Base-by-base conservation (phyloP, 2,888 invertebrate species). In the Colletes collaris region DNA sequence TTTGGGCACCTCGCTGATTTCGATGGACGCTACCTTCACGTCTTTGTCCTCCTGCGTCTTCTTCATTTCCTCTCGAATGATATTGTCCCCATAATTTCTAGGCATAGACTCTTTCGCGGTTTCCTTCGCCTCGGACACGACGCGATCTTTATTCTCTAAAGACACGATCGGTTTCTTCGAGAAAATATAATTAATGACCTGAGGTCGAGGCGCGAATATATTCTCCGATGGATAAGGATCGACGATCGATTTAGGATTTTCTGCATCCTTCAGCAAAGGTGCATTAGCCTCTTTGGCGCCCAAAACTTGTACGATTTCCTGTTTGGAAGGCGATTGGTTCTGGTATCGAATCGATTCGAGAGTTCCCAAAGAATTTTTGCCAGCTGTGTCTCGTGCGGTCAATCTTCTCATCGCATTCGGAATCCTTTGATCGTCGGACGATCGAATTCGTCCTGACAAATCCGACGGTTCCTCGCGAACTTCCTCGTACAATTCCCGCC, bases 131-230 rank as follows among this genome's bases (percentile, higher is more conserved):
- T 63, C 60, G 3, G 79, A 7, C 4, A 50, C 44, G 8, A 3
- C 59, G 8, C 49, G 27, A 6, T 10, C 19, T 37, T 56, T 67
- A 16, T 10, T 56, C 35, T 58, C 56, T 5, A 11, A 19, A 3
- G 55, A 37, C 11, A 37, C 37, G 4, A 53, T 13, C 5, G 81
- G 66, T 44, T 79, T 76, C 46, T 44, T 81, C 13, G 86, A 81
- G 49, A 90, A 89, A 0, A 85, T 75, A 8, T 90, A 90, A 44
- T 85, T 88, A n/a, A 89, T 89, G 7, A 89, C 67, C 68, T 89
- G 90, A 10, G 90, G 89, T 8, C 90, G 82, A 6, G 90, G 88
- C 16, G 84, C 85, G 11, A 88, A 90, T n/a, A 90, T 88, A 19
- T 90, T 85, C 56, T 90, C 89, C 60, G 71, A 7, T 4, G 79